These are phyloP conservation scores for Pseudomyrmex concolor DNA, from an alignment of 1,140 invertebrate genomes.

Conservation along the genomic window DNA sequence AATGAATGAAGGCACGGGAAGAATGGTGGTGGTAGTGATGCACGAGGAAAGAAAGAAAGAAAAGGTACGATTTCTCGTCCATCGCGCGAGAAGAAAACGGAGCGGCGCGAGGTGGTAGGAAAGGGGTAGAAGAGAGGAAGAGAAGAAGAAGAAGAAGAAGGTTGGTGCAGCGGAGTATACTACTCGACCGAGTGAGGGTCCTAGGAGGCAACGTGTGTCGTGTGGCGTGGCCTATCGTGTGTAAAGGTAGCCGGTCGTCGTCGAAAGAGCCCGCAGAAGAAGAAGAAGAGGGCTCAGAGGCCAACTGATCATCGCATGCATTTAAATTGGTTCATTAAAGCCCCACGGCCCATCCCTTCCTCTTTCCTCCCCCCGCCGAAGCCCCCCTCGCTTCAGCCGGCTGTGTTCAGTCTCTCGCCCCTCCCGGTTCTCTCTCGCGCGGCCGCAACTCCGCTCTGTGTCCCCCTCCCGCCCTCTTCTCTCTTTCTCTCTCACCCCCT, in stretches of 20 bases:
- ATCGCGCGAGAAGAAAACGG: slow-evolving; percentile 41
- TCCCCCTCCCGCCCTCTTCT: slow-evolving; percentile 12
- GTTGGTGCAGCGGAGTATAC: slow-evolving; percentile 19
- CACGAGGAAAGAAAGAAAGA: slow-evolving; percentile 44
- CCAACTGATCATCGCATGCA: slow-evolving; percentile 86
- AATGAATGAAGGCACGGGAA: slow-evolving; percentile 54
- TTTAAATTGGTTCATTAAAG: slow-evolving; percentile 86
- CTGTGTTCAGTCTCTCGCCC: slow-evolving; percentile 9
- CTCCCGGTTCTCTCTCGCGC: background rate
- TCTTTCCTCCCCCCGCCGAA: slow-evolving; percentile 62
- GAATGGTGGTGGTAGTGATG: slow-evolving; percentile 50
- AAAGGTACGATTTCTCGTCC: slow-evolving; percentile 28
- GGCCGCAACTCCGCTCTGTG: slow-evolving; percentile 13
- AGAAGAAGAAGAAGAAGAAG: no score
- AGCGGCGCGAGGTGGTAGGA: background rate
- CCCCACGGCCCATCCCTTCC: slow-evolving; percentile 74
- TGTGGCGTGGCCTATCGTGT: slow-evolving; percentile 75
- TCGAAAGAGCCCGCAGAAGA: slow-evolving; percentile 80
- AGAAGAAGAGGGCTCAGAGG: slow-evolving; percentile 83
- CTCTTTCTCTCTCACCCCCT: slow-evolving; percentile 64
- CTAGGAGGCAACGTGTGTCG: slow-evolving; percentile 74
- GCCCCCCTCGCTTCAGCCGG: slow-evolving; percentile 44
- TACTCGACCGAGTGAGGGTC: slow-evolving; percentile 48
- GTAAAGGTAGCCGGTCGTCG: slow-evolving; percentile 77
- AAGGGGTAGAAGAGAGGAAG: background rate